Evolutionary conservation across 1,140 invertebrate species (phyloP), one percentile per base, ranked within the genome.

Genomic region (Solenopsis fugax): DNA sequence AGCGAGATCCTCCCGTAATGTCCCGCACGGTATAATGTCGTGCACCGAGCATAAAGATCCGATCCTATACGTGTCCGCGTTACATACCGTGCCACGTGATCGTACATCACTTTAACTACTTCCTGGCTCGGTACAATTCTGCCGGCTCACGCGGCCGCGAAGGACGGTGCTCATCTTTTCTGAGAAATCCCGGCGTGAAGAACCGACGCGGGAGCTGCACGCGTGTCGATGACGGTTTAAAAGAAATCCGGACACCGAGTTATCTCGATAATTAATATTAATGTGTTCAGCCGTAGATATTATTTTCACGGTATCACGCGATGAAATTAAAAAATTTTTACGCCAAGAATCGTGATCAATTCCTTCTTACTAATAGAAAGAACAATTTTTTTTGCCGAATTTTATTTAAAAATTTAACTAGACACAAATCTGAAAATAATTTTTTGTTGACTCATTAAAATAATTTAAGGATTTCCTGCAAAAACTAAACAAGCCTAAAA

Each of bases 71-170:
- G 86, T 89, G 89, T 80, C 56, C 65, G 62, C 91, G 89, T 90
- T 91, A 89, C 86, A 88, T 93, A 91, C 78, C 90, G 86, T 93
- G 91, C 89, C 89, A 89, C 88, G 88, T 92, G 91, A 93, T 64
- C 91, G 90, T 92, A 93, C 87, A 93, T 93, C 93, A 90, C 73
- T 56, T 77, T 93, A 93, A 94, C 90, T 92, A 92, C 93, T 94
- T 94, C 92, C 93, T 93, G 90, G 87, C 87, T 85, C 62, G 80
- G 88, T 77, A 89, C 87, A 76, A 90, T 88, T 87, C 75, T 56
- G 52, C 84, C 62, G 80, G 76, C 72, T 87, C 78, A 67, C 78
- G 64, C 78, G 34, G 69, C 65, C 84, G n/a, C 81, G 48, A 80
- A 58, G 60, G 73, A 89, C 85, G 88, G 69, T 65, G 76, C 75